These are phyloP conservation scores for Podabrus alpinus DNA, from an alignment of 2,888 invertebrate species.

Conservation along the genomic window DNA sequence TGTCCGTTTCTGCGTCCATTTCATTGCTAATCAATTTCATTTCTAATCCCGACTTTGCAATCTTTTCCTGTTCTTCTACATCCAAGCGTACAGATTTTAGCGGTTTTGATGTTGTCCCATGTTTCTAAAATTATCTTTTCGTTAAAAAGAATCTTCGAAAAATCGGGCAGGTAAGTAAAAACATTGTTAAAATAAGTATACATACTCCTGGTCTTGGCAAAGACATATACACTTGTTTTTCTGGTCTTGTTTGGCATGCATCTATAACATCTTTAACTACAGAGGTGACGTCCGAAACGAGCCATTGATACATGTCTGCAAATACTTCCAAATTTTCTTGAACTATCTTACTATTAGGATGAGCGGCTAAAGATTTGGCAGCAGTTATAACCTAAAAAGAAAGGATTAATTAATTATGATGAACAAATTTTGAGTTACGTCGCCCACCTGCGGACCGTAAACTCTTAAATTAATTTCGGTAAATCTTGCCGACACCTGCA, in stretches of 20 bases:
- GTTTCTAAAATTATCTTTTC: conserved; percentile 71
- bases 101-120: conserved; percentile 93
- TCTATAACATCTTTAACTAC: conserved; percentile 89
- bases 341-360: conserved; percentile 93
- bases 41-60: conserved; percentile 94
- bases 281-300: conserved; percentile 88
- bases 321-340: conserved; percentile 97
- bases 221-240: conserved; percentile 89
- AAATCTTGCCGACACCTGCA: conserved; percentile 95
- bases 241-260: conserved; percentile 67
- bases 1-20: conserved; percentile 94
- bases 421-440: not conserved
- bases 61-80: conserved; percentile 95
- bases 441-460: conserved; percentile 82
- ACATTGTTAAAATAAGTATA: conserved; percentile 30
- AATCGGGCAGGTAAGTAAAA: no score
- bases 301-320: conserved; percentile 93
- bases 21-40: conserved; percentile 96
- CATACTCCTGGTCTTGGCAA: conserved; percentile 92
- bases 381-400: conserved; percentile 75
- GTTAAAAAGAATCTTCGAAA: no score
- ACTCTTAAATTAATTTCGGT: conserved; percentile 93
- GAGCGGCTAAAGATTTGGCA: conserved; percentile 86
- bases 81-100: conserved; percentile 87
- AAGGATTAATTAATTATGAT: not conserved